These are phyloP conservation scores for Caretta caretta DNA, from an alignment of 2,113 vertebrate genomes.

Conservation along the genomic window DNA sequence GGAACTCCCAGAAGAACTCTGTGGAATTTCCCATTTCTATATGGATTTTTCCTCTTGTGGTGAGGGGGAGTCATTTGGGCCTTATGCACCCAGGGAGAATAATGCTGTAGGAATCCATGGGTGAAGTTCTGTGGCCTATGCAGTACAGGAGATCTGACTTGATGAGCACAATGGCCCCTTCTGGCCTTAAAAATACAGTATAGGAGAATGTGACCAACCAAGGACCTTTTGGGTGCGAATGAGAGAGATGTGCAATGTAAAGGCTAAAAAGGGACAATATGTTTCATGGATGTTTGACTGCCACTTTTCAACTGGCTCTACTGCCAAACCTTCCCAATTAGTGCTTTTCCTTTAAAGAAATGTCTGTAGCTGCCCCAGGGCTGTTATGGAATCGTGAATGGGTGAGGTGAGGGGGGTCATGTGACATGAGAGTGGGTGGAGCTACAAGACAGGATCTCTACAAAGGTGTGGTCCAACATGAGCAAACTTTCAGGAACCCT, in stretches of 20 bases:
- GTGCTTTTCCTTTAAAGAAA: not conserved
- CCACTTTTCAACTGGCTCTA: not conserved
- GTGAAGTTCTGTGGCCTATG: not conserved
- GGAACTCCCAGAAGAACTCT: not conserved
- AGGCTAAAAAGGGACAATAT: fast-evolving
- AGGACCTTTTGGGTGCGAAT: fast-evolving
- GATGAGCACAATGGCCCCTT: not conserved
- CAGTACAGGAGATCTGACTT: not conserved
- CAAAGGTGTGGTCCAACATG: fast-evolving
- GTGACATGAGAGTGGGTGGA: not conserved
- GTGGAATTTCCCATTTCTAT: not conserved
- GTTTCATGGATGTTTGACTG: not conserved
- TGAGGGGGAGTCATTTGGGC: not conserved
- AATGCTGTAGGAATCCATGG: not conserved
- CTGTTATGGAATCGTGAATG: not conserved
- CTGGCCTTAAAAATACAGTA: not conserved
- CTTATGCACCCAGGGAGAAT: not conserved
- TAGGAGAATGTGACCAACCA: not conserved
- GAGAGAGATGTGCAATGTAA: fast-evolving
- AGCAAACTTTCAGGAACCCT: not conserved
- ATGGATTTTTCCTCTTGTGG: not conserved
- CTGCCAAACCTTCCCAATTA: not conserved
- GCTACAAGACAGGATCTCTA: fast-evolving
- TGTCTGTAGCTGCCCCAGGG: not conserved
- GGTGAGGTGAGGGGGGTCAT: not conserved